Conservation (phyloP, 1,140 invertebrate genomes). For the Drosophila ogumai region DNA sequence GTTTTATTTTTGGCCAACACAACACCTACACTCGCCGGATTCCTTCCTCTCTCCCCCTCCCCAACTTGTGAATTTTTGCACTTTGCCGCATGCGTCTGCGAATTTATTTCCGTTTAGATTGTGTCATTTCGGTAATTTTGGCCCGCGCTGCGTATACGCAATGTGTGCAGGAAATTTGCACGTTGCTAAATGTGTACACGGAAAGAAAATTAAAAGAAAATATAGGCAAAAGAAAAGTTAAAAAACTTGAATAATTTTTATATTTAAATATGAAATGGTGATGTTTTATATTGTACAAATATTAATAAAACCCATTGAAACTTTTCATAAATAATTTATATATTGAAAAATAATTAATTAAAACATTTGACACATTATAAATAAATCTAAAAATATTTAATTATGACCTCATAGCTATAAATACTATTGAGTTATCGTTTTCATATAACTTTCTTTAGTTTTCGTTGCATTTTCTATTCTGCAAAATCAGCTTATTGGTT, state of each 20-base stretch:
- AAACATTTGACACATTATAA: no score
- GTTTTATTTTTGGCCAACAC: constrained; percentile 37
- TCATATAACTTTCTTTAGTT: neutral
- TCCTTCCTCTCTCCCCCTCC: neutral
- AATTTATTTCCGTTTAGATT: constrained; percentile 83
- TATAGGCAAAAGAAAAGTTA: neutral
- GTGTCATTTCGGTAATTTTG: constrained; percentile 80
- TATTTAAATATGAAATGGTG: neutral
- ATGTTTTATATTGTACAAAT: neutral
- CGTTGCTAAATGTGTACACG: constrained; percentile 14
- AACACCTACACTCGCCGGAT: constrained; percentile 25
- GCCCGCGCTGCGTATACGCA: constrained; percentile 72
- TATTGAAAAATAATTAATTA: no score
- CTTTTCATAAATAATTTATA: neutral
- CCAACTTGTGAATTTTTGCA: constrained; percentile 45
- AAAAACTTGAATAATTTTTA: neutral
- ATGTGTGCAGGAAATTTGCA: constrained; percentile 19
- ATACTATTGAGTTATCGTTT: neutral
- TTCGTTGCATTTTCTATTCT: neutral
- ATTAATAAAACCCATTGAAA: neutral
- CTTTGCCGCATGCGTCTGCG: constrained; percentile 53
- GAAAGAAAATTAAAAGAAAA: neutral
- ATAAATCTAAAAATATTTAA: neutral
- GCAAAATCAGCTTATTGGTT: constrained; percentile 13
- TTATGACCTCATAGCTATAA: neutral